These are phyloP conservation scores for Drosophila pruinosa DNA, from an alignment of 1,140 invertebrate species.

Conservation along the genomic window DNA sequence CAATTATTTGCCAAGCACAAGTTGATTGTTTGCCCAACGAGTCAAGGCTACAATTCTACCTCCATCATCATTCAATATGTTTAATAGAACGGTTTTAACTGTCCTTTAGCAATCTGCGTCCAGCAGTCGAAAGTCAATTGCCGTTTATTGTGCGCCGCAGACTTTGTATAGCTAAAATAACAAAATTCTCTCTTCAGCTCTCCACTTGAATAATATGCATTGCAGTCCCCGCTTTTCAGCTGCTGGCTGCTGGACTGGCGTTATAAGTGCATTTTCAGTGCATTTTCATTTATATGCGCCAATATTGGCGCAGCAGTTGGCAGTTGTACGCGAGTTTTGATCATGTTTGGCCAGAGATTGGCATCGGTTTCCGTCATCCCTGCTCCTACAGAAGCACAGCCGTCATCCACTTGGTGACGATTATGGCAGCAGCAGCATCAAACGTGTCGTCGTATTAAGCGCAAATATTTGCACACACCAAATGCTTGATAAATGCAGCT, in stretches of 20 bases:
- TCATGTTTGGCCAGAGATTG: constrained; percentile 72
- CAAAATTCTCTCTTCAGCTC: constrained; percentile 50
- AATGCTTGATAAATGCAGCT: constrained; percentile 74
- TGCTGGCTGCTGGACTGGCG: too few species aligned
- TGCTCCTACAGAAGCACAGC: neutral
- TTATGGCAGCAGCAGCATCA: constrained; percentile 30
- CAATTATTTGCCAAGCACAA: constrained; percentile 53
- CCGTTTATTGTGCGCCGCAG: constrained; percentile 74
- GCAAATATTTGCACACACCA: constrained; percentile 76
- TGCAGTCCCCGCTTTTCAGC: neutral
- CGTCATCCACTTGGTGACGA: constrained; percentile 36
- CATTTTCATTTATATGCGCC: constrained; percentile 77
- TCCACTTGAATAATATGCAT: constrained; percentile 19
- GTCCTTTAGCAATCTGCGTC: constrained; percentile 13
- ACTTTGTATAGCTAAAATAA: constrained; percentile 82
- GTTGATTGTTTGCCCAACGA: constrained; percentile 48
- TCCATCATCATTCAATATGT: constrained; percentile 45
- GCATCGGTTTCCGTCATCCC: constrained; percentile 5
- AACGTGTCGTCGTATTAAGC: constrained; percentile 70
- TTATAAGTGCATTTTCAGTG: constrained; percentile 55
- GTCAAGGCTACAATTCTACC: constrained; percentile 22
- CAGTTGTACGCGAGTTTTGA: constrained; percentile 61
- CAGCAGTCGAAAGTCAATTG: constrained; percentile 63
- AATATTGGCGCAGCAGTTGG: constrained; percentile 65
- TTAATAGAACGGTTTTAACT: constrained; percentile 34